Evolutionary conservation across 2,113 vertebrate genomes (phyloP), one percentile per base, ranked within the genome.

Genomic region (Albula goreensis): DNA sequence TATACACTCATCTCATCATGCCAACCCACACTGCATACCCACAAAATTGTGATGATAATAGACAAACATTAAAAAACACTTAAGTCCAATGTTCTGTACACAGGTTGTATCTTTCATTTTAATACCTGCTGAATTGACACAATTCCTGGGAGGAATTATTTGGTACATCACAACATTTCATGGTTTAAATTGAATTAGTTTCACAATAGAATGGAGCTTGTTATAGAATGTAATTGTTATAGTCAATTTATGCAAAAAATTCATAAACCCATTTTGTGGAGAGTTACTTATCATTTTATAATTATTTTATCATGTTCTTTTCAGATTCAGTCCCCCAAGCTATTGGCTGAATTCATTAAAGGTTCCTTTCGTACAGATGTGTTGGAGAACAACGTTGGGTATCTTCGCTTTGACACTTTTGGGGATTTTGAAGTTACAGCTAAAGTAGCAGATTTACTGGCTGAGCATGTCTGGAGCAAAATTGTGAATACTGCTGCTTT

Each of bases 391-490:
- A 98, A 98, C 93, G 89, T 98, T 0, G 97, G 97, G 52, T 99
- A 98, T 92, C 90, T 99, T 90, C 96, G 97, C 89, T 99, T 99
- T 0, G 98, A 99, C 92, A 97, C 97, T 96, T 99, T 99, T 87
- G 97, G 95, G 90, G 97, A 99, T 90, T 94, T 94, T 49, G 96
- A 98, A 83, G 95, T 98, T 89, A 95, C 98, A 80, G 94, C 93
- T 83, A 92, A 96, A 90, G 94, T 99, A 17, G 96, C 98, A 0
- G 94, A 96, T 92, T 91, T 98, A 90, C 93, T 99, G 85, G 91
- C 97, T 25, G 95, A 98, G 85, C 96, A 97, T 0, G 96, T 99
- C 53, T 99, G 97, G 98, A 97, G 96, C 92, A 98, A 98, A 93
- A 94, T 98, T 4, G 92, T 96, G 88, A 94, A 96, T 91, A 98